These are phyloP conservation scores for Microctonus brassicae DNA, from an alignment of 2,888 invertebrate species.

Conservation along the genomic window DNA sequence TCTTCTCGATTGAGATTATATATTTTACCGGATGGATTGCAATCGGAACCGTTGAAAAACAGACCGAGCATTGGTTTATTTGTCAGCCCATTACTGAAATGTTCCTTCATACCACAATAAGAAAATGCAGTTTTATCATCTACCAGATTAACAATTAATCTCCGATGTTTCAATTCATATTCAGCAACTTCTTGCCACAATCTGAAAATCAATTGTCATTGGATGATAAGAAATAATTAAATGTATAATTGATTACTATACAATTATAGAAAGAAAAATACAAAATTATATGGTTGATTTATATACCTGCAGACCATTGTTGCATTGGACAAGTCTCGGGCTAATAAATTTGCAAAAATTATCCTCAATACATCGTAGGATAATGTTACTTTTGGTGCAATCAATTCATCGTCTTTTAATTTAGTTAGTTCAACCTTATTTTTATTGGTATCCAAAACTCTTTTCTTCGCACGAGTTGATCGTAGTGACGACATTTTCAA, in stretches of 20 bases:
- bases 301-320: constrained; percentile 60
- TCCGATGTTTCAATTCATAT: constrained; percentile 47
- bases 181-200: constrained; percentile 54
- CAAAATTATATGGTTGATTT: too few species aligned
- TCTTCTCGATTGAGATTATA: not conserved
- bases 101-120: constrained; percentile 11
- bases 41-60: constrained; percentile 33
- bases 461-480: not conserved
- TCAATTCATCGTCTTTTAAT: constrained; percentile 1
- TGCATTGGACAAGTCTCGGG: constrained; percentile 53
- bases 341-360: constrained; percentile 59
- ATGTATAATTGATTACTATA: not conserved
- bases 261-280: not conserved
- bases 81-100: constrained; percentile 43
- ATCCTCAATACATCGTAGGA: constrained; percentile 62
- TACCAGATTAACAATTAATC: constrained; percentile 36
- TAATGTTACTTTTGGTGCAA: constrained; percentile 42
- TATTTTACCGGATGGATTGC: constrained; percentile 21
- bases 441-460: not conserved
- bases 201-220: constrained; percentile 43
- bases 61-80: constrained; percentile 49
- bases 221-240: not conserved
- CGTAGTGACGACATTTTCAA: not conserved
- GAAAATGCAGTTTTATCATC: constrained; percentile 19
- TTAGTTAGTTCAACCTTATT: not conserved